Conservation (phyloP, 2,797 vertebrate genomes). For the Pipistrellus kuhlii region DNA sequence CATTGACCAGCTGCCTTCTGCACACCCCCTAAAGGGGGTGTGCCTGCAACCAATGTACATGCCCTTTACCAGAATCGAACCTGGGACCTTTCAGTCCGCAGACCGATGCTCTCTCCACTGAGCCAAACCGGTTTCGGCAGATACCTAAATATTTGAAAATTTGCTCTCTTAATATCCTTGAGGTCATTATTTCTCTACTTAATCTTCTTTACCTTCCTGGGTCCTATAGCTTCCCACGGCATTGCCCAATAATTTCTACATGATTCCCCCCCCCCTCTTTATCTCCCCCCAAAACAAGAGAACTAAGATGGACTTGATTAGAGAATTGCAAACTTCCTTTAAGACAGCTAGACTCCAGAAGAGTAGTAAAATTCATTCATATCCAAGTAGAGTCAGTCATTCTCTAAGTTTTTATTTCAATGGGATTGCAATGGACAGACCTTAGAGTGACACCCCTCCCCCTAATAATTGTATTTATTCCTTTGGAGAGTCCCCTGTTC, state of each 20-base stretch:
- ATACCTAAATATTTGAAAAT: not conserved
- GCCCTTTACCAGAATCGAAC: too few species aligned
- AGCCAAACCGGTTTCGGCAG: too few species aligned
- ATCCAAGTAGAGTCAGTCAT: not conserved
- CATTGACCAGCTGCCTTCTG: too few species aligned
- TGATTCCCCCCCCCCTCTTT: not conserved
- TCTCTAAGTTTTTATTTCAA: not conserved
- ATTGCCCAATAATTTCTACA: not conserved
- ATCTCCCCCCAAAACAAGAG: not conserved
- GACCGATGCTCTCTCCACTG: too few species aligned
- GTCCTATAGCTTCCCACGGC: not conserved
- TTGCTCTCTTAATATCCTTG: not conserved
- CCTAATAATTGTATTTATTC: not conserved
- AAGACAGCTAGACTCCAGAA: not conserved
- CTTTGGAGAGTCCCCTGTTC: not conserved
- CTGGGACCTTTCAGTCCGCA: too few species aligned
- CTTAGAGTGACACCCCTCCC: not conserved
- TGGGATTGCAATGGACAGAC: not conserved
- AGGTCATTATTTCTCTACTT: conserved; percentile 4
- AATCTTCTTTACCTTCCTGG: conserved; percentile 1
- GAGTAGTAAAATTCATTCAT: not conserved
- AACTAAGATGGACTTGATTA: conserved; percentile 26
- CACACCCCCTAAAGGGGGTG: too few species aligned
- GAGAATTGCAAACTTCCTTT: conserved; percentile 38
- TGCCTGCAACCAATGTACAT: too few species aligned